phyloP scores from a whole-genome alignment of 2,113 vertebrate genomes.

The Amphiprion percula region DNA sequence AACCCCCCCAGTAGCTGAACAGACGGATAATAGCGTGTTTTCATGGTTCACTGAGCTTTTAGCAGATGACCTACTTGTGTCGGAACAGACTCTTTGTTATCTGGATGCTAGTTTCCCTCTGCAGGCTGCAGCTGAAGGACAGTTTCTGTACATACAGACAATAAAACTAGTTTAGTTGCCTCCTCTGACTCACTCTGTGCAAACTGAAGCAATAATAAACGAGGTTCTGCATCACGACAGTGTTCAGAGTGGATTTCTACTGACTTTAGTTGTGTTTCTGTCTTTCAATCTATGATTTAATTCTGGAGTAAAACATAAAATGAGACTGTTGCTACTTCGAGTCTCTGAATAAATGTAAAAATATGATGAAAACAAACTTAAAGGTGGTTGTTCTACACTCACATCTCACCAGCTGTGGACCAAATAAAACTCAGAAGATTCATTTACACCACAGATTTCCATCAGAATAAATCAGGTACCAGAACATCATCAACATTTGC shows the following conservation, averaged over 20 bases:
- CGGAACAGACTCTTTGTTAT: slow-evolving; percentile 48
- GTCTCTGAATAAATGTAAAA: too few relatives aligned
- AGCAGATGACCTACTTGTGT: slow-evolving; percentile 64
- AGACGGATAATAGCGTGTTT: slow-evolving; percentile 60
- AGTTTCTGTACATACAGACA: slow-evolving; percentile 51
- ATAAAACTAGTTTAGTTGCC: slow-evolving; percentile 26
- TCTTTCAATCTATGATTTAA: not conserved
- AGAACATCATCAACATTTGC: too few relatives aligned
- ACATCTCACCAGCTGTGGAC: too few relatives aligned
- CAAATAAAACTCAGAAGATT: too few relatives aligned
- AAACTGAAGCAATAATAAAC: slow-evolving; percentile 74
- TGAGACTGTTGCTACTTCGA: too few relatives aligned
- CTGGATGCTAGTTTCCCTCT: slow-evolving; percentile 50
- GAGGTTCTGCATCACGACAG: slow-evolving; percentile 47
- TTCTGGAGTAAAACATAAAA: too few relatives aligned
- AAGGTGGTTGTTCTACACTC: too few relatives aligned
- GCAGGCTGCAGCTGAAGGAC: slow-evolving; percentile 35
- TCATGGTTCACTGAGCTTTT: slow-evolving; percentile 66
- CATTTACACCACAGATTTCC: too few relatives aligned
- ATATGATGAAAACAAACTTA: too few relatives aligned
- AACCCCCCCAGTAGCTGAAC: slow-evolving; percentile 43
- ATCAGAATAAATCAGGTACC: too few relatives aligned
- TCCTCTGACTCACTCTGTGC: slow-evolving; percentile 48
- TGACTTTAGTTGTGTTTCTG: not conserved
- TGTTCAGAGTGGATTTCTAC: slow-evolving; percentile 29